Conservation (phyloP, 2,888 invertebrate genomes). For the Mimas tiliae region DNA sequence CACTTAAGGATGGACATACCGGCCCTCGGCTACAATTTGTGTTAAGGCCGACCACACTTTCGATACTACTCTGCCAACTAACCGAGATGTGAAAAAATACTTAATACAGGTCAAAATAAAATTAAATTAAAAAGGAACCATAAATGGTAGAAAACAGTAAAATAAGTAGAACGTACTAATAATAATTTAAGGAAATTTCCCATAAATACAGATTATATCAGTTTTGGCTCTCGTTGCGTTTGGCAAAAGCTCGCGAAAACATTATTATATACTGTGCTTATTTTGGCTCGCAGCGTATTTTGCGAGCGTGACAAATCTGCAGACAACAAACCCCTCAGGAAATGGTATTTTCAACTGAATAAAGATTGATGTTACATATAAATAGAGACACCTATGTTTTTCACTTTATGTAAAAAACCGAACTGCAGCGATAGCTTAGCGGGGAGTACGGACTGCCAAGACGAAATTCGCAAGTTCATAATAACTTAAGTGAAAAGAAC, state of each 20-base stretch:
- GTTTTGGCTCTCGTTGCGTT: slow-evolving; percentile 21
- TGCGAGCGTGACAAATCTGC: slow-evolving; percentile 15
- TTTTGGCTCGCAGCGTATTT: slow-evolving; percentile 21
- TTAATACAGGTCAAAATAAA: background rate
- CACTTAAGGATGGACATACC: slow-evolving; percentile 14
- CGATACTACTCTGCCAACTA: background rate
- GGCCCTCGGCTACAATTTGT: slow-evolving; percentile 7
- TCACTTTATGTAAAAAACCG: background rate
- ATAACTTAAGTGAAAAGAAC: too few relatives aligned
- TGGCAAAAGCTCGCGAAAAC: slow-evolving; percentile 22
- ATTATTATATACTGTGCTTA: slow-evolving; percentile 23
- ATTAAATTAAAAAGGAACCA: background rate
- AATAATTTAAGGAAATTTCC: slow-evolving; percentile 6
- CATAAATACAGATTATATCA: slow-evolving; percentile 24
- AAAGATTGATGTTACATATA: background rate
- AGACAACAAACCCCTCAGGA: slow-evolving; percentile 12
- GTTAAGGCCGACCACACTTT: slow-evolving; percentile 22
- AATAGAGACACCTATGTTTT: background rate
- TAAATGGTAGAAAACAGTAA: background rate
- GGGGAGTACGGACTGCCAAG: too few relatives aligned
- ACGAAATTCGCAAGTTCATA: too few relatives aligned
- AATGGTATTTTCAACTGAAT: background rate
- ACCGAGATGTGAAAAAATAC: slow-evolving; percentile 5
- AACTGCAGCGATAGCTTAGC: background rate
- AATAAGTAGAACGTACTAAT: background rate